A percentile compares a stretch with the other conserved stretches of the same genome.
These are phyloP conservation scores for Mus minutoides DNA, from an alignment of 2,797 vertebrate genomes.

Conservation along the genomic window DNA sequence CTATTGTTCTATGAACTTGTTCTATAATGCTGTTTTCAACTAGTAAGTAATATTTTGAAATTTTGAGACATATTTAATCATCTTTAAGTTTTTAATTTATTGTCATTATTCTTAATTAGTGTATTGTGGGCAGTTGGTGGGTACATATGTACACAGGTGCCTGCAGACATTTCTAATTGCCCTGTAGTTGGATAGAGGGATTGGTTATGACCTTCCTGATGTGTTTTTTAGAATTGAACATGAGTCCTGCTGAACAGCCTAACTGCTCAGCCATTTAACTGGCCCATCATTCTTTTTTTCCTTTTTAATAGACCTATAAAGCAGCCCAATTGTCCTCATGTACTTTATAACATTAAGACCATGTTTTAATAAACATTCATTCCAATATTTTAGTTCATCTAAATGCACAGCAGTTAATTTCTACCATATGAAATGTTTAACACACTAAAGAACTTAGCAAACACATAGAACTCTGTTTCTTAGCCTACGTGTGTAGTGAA, in stretches of 20 bases:
- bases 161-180: no score
- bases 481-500: fast-evolving
- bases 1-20: background rate
- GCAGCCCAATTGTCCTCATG: background rate
- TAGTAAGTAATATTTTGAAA: constrained; percentile 21
- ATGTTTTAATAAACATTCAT: background rate
- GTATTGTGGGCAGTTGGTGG: background rate
- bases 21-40: background rate
- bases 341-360: background rate
- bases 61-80: background rate
- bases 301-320: background rate
- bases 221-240: background rate
- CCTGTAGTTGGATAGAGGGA: background rate
- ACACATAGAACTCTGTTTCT: background rate
- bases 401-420: background rate
- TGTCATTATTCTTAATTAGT: background rate
- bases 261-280: background rate
- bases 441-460: constrained; percentile 25
- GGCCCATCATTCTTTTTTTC: background rate
- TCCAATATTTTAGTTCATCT: background rate
- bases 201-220: background rate
- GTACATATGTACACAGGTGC: background rate
- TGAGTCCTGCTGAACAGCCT: background rate
- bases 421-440: background rate
- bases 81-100: background rate